Evolutionary conservation across 2,797 vertebrate species (phyloP).

Genomic region (Sparus aurata): DNA sequence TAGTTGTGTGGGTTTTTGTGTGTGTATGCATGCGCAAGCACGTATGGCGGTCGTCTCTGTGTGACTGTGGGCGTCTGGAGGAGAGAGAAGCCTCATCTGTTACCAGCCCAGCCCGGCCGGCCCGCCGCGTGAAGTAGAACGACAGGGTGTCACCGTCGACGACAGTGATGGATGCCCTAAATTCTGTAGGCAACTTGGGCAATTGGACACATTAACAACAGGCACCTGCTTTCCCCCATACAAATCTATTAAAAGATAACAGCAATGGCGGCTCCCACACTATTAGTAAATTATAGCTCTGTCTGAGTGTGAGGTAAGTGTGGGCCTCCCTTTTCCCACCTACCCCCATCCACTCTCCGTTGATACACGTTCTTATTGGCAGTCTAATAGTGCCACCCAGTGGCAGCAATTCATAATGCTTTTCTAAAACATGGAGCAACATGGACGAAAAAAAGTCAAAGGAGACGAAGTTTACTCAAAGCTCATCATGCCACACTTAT

Average conservation of each 20-base stretch:
- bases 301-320: slow-evolving; percentile 78
- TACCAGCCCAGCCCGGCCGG: slow-evolving; percentile 80
- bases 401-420: slow-evolving; percentile 63
- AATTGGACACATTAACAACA: slow-evolving; percentile 91
- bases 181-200: slow-evolving; percentile 90
- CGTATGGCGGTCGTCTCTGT: slow-evolving; percentile 77
- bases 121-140: slow-evolving; percentile 85
- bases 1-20: slow-evolving; percentile 39
- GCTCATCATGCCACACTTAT: slow-evolving; percentile 8
- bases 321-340: slow-evolving; percentile 64
- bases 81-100: slow-evolving; percentile 88
- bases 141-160: slow-evolving; percentile 85
- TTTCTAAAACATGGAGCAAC: slow-evolving; percentile 13
- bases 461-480: slow-evolving; percentile 6
- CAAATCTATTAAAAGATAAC: slow-evolving; percentile 93
- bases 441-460: slow-evolving; percentile 29
- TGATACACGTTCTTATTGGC: slow-evolving; percentile 55
- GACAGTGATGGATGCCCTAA: slow-evolving; percentile 90
- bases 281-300: slow-evolving; percentile 90
- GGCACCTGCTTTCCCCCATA: slow-evolving; percentile 89
- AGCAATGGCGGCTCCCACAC: slow-evolving; percentile 85
- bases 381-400: slow-evolving; percentile 93
- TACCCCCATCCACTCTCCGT: slow-evolving; percentile 22
- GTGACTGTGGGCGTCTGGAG: slow-evolving; percentile 82
- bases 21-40: slow-evolving; percentile 69